These are phyloP conservation scores for Enteromius radiatus DNA, from an alignment of 2,797 vertebrate species.

Conservation along the genomic window DNA sequence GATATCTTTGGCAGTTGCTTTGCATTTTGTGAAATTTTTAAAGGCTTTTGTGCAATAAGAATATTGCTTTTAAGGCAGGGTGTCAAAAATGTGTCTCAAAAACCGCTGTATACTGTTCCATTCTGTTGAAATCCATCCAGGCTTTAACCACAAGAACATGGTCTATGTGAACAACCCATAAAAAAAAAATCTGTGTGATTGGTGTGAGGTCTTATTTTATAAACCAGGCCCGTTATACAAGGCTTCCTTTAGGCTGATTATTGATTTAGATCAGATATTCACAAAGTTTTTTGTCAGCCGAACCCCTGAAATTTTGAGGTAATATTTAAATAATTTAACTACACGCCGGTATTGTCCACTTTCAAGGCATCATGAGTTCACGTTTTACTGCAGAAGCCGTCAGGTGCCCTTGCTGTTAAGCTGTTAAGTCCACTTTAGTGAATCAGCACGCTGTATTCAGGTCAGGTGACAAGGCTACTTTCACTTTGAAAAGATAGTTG, in stretches of 20 bases:
- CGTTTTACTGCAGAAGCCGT: no score
- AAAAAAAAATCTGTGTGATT: not conserved
- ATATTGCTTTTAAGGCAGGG: not conserved
- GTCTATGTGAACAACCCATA: not conserved
- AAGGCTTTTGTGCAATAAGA: not conserved
- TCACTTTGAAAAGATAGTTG: no score
- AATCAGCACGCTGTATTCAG: no score
- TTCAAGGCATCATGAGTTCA: no score
- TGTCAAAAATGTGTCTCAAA: not conserved
- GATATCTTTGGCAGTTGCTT: slow-evolving; percentile 1
- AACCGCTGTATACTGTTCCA: not conserved
- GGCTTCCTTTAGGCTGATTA: not conserved
- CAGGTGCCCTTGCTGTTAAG: no score
- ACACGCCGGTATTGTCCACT: no score
- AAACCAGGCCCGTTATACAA: not conserved
- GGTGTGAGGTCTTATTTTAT: not conserved
- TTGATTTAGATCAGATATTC: not conserved
- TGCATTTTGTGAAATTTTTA: not conserved
- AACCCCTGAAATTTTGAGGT: not conserved
- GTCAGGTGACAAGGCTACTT: no score
- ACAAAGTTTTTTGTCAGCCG: not conserved
- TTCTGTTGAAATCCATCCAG: not conserved
- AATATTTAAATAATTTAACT: not conserved
- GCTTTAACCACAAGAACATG: slow-evolving; percentile 2
- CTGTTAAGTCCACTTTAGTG: no score